These are phyloP conservation scores for Lycophotia porphyrea DNA, from an alignment of 2,888 invertebrate genomes.

Conservation along the genomic window DNA sequence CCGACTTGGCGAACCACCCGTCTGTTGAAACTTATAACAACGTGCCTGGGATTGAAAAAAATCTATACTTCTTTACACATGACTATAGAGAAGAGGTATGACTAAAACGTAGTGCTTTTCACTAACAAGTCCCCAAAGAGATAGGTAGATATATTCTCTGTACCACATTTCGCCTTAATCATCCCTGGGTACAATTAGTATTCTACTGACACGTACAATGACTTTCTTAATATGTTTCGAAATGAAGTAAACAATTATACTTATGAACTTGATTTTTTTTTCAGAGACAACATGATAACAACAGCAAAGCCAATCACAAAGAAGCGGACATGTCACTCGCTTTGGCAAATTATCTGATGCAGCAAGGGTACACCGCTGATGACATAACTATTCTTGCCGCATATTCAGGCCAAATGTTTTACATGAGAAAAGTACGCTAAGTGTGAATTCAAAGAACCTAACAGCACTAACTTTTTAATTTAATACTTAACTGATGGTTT, in stretches of 20 bases:
- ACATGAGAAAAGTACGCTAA: conserved; percentile 86
- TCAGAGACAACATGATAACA: conserved; percentile 77
- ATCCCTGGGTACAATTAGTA: background rate
- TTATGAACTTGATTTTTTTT: background rate
- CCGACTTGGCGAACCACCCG: conserved; percentile 90
- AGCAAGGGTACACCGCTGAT: conserved; percentile 91
- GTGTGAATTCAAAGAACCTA: background rate
- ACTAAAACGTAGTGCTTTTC: background rate
- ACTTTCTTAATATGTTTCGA: background rate
- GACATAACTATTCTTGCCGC: conserved; percentile 94
- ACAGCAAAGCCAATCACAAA: conserved; percentile 90
- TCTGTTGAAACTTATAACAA: conserved; percentile 90
- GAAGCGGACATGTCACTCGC: conserved; percentile 91
- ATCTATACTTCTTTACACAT: conserved; percentile 93
- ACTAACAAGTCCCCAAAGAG: background rate
- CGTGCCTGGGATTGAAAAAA: conserved; percentile 91
- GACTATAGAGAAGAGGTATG: conserved; percentile 88
- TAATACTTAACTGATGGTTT: background rate
- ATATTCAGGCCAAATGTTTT: conserved; percentile 93
- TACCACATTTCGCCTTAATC: background rate
- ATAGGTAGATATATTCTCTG: background rate
- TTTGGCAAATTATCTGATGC: conserved; percentile 91
- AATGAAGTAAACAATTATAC: background rate
- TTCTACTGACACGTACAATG: background rate
- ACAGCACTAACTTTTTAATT: background rate